Base-by-base conservation (phyloP, 2,113 vertebrate genomes). In the Xenotilapia longispinis region DNA sequence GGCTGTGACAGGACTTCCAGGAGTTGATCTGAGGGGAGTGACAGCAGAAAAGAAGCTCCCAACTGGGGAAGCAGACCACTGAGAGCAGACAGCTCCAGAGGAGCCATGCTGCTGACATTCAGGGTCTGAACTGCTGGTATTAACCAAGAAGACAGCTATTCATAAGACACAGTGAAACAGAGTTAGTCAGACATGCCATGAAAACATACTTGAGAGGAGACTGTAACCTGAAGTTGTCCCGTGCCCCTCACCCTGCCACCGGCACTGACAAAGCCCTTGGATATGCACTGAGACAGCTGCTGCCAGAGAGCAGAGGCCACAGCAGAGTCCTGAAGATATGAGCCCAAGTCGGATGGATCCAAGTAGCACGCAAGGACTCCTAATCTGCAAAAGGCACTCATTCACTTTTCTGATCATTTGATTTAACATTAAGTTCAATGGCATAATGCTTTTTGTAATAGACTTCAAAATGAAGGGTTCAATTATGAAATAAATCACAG, bases 361-460 rank as follows among this genome's bases (percentile, higher is more conserved):
- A 98, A 87, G 95, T 97, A 98, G 91, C 98, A 98, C 3, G 95
- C 94, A 0, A 98, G 95, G 53, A 94, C 82, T 49, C 97, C 97
- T 68, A 98, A 94, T 93, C 97, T 98, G 93, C 82, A 88, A 89
- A 80, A 80, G 14, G 83, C 21, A 1, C 15, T 49, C 49, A 21
- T 78, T 84, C 33, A 89, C 58, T 80, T 84, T 38, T 81, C 23
- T 79, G 7, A 47, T 47, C 42, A 78, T 4, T 38, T 28, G 12
- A 49, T 31, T 63, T 14, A 28, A 79, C 78, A 47, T 58, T 21
- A 65, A 55, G 4, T 26, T 80, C 33, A 54, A 87, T 63, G 3
- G n/a, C 12, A 33, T 45, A 14, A 21, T 78, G 15, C 23, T 42
- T 53, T 80, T 31, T 42, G 12, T 36, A 51, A 21, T 23, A 42